These are phyloP conservation scores for Aphrophora alni DNA, from an alignment of 2,888 invertebrate species.

Conservation along the genomic window DNA sequence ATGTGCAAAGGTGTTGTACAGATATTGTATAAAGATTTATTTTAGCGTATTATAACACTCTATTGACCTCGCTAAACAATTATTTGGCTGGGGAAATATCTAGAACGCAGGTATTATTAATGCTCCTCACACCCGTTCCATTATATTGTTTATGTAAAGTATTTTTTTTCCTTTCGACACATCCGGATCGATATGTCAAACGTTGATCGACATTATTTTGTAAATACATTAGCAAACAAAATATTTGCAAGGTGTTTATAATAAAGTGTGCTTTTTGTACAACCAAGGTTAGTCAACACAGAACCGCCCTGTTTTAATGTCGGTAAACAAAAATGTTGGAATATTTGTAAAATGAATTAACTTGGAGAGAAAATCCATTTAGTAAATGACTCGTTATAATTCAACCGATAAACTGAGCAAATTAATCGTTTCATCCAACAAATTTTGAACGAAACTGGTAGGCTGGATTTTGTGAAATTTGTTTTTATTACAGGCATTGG, in stretches of 20 bases:
- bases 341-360: neutral
- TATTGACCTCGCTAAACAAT: too few species aligned
- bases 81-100: neutral
- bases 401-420: too few species aligned
- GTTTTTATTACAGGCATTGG: too few species aligned
- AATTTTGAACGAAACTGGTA: too few species aligned
- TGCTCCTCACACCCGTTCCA: too few species aligned
- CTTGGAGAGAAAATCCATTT: too few species aligned
- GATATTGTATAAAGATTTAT: too few species aligned
- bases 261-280: neutral
- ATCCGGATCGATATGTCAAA: neutral
- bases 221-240: conserved; percentile 9
- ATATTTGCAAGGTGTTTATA: neutral
- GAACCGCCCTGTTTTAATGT: neutral
- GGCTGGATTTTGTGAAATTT: too few species aligned
- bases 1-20: too few species aligned
- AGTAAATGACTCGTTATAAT: too few species aligned
- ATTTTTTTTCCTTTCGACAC: neutral
- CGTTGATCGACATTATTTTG: neutral
- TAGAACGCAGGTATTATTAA: neutral
- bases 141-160: neutral
- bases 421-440: too few species aligned
- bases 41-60: too few species aligned
- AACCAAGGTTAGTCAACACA: neutral
- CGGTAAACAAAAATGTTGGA: neutral